Evolutionary conservation across 2,888 invertebrate species (phyloP).

Genomic region (Meghimatium bilineatum): DNA sequence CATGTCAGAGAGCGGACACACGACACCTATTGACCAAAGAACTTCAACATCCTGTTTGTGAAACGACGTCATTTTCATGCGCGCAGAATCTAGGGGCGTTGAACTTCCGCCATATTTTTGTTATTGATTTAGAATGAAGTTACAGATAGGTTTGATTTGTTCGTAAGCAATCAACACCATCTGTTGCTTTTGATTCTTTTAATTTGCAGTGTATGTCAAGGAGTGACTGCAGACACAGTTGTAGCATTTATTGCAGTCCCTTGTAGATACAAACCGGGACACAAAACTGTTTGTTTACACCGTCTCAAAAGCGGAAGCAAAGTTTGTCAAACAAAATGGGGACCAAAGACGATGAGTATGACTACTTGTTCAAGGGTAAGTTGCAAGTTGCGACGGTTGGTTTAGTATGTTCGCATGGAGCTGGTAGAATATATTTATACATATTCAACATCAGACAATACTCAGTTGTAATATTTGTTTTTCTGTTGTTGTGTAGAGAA

Average conservation of each 20-base stretch:
- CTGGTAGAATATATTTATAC: not conserved
- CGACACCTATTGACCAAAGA: too few relatives aligned
- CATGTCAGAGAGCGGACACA: too few relatives aligned
- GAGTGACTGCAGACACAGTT: not conserved
- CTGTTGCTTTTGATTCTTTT: constrained; percentile 3
- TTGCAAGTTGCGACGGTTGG: not conserved
- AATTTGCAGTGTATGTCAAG: not conserved
- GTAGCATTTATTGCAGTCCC: constrained; percentile 43
- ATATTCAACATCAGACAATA: not conserved
- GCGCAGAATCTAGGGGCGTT: constrained; percentile 68
- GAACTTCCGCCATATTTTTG: constrained; percentile 69
- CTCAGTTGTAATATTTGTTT: not conserved
- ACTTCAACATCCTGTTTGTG: not conserved
- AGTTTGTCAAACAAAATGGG: constrained; percentile 84
- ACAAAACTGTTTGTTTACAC: constrained; percentile 38
- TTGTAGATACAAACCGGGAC: constrained; percentile 26
- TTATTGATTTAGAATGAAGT: constrained; percentile 35
- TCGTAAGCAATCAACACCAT: constrained; percentile 31
- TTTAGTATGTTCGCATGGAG: not conserved
- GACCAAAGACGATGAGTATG: constrained; percentile 99
- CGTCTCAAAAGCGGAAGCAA: constrained; percentile 47
- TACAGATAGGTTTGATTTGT: constrained; percentile 7
- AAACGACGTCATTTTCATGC: constrained; percentile 66
- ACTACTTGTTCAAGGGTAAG: constrained; percentile 99
- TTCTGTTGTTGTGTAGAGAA: not conserved